phyloP scores from a whole-genome alignment of 2,797 vertebrate species.

The Natrix natrix region DNA sequence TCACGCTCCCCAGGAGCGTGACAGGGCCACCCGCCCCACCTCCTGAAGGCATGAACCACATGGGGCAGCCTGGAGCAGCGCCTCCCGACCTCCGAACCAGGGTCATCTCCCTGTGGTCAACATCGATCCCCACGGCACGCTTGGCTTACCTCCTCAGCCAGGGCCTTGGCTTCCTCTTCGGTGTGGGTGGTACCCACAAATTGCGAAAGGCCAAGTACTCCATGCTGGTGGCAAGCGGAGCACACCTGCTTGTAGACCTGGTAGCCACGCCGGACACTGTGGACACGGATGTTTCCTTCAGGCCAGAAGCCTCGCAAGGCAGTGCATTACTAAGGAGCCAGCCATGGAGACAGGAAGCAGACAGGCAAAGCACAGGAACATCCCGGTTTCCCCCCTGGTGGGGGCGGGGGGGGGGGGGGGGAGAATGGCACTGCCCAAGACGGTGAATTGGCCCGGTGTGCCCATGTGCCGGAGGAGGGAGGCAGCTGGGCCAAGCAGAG shows the following conservation, averaged over 20 bases:
- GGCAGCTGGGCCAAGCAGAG: not conserved
- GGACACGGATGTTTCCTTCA: not conserved
- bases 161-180: constrained; percentile 80
- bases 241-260: constrained; percentile 95
- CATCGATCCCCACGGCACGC: too few species aligned
- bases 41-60: not conserved
- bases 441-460: not conserved
- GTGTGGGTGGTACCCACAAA: constrained; percentile 88
- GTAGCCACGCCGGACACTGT: constrained; percentile 88
- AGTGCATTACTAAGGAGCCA: not conserved
- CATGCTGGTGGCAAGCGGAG: constrained; percentile 92
- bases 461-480: not conserved
- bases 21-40: not conserved
- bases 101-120: not conserved
- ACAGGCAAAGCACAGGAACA: not conserved
- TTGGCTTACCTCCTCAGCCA: constrained; percentile 85
- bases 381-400: not conserved
- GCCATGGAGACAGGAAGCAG: not conserved
- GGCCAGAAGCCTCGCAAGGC: not conserved
- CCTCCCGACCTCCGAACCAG: not conserved
- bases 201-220: constrained; percentile 90
- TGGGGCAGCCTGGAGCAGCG: too few species aligned
- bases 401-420: too few species aligned
- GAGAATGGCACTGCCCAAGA: not conserved
- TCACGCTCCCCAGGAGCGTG: not conserved